Evolutionary conservation across 2,888 invertebrate genomes (phyloP), one percentile per base, ranked within the genome.

Genomic region (Cecidostiba fungosa): DNA sequence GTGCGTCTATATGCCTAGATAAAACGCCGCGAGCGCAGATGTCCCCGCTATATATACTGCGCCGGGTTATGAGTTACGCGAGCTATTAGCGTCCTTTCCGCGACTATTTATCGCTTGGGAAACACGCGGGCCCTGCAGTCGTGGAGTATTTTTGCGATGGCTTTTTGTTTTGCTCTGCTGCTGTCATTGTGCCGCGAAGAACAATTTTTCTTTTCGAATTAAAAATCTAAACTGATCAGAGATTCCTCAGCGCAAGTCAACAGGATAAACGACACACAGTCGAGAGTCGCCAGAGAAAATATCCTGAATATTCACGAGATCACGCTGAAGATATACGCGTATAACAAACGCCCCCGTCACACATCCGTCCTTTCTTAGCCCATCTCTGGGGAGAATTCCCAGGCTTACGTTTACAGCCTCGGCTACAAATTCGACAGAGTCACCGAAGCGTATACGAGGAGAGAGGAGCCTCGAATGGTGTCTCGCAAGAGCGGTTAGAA

Each of bases 381-480:
- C 39, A 16, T 12, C 23, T 85, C 86, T 81, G 26, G 69, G 86
- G 84, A 85, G 91, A 92, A 93, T 91, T 92, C 92, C 92, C 92
- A 92, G 92, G 92, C 92, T 93, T 92, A 92, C 92, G 92, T 93
- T 93, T 93, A 93, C 92, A 91, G 91, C 91, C 91, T 91, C 91
- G 92, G 92, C 92, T 92, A 92, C 92, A 92, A 93, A 93, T 93
- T 93, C 93, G 93, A 92, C 92, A 92, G 92, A 92, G 92, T 92
- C 91, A 92, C 90, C 91, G 92, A 90, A 91, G 92, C 92, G 91
- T 92, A 72, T 74, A 82, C 90, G 90, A 74, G 39, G 86, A 89
- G 89, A 47, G 26, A 32, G 54, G 72, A 54, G 69, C 32, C 80
- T 77, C 84, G 87, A 87, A 91, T 92, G 91, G 91, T 91, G 92